Base-by-base conservation (phyloP, 1,140 invertebrate genomes). In the Ridgeia piscesae region DNA sequence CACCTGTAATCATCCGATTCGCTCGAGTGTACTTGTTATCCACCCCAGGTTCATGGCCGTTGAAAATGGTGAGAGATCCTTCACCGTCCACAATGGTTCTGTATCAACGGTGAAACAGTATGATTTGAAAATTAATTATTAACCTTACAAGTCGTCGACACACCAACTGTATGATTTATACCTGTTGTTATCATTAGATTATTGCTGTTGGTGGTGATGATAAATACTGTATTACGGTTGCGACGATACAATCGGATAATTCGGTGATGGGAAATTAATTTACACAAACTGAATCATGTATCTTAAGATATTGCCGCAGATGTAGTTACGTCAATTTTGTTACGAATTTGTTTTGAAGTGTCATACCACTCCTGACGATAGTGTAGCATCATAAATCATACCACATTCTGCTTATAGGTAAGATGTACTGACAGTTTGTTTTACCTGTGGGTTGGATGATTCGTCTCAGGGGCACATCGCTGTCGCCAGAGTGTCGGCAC, bases 41-140 rank as follows among this genome's bases (percentile, higher is more conserved):
- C 11, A 42, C 42, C 4, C 4, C 11, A 4, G 42, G 42, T 6
- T 50, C 50, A 27, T n/a, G 17, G 2, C 91, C 91, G 33, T 92
- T 92, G 27, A 92, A 92, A 1, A 92, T 31, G 17, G 33, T 92
- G 31, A 50, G 42, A 34, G 91, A 92, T 8, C 35, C 91, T 6
- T 35, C 33, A 8, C 91, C 91, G 35, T 92, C 91, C 1, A 48
- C 77, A 21, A 92, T 48, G 27, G 31, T 17, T n/a, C 91, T 92
- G 50, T 4, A 50, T 6, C 27, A 42, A 42, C 11, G 42, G n/a
- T n/a, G 21, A 50, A 91, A 14, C 48, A 42, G 31, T 58, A 42
- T 42, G 33, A 89, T 33, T 33, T 14, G 34, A 17, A 34, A 4
- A 89, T 89, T 14, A 89, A 14, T 34, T 77, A 21, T 77, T 1